These are phyloP conservation scores for Lagodon rhomboides DNA, from an alignment of 2,797 vertebrate genomes.

Conservation along the genomic window DNA sequence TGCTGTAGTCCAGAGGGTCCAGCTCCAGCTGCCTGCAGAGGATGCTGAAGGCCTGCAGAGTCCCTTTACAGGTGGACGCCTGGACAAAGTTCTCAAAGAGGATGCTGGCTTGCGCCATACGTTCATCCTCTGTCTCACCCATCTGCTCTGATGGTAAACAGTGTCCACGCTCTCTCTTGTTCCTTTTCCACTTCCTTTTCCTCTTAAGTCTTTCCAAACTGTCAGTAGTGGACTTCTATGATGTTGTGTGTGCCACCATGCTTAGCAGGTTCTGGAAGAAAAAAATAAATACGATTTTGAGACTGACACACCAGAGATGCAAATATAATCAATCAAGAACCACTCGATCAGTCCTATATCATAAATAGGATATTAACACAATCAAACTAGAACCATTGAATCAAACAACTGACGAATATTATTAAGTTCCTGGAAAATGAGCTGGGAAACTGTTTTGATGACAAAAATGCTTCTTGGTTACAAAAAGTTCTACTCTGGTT, in stretches of 20 bases:
- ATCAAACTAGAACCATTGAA: not conserved
- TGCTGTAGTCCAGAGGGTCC: slow-evolving; percentile 90
- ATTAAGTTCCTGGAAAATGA: not conserved
- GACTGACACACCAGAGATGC: not conserved
- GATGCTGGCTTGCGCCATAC: slow-evolving; percentile 89
- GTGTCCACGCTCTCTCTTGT: not conserved
- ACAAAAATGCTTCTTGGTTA: too few species aligned
- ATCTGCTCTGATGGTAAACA: slow-evolving; percentile 76
- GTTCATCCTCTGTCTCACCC: slow-evolving; percentile 93
- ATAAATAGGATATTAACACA: too few species aligned
- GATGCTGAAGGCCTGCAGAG: slow-evolving; percentile 96
- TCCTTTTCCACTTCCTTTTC: not conserved
- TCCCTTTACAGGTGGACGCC: slow-evolving; percentile 95
- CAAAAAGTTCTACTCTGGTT: too few species aligned
- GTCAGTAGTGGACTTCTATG: slow-evolving; percentile 27
- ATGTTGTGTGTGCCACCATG: slow-evolving; percentile 51
- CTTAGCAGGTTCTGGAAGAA: slow-evolving; percentile 67
- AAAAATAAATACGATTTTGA: not conserved
- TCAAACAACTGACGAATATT: not conserved
- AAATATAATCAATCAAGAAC: not conserved
- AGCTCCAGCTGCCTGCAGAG: slow-evolving; percentile 94
- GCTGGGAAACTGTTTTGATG: too few species aligned
- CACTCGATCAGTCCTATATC: not conserved
- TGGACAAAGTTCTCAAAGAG: slow-evolving; percentile 98
- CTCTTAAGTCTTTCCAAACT: slow-evolving; percentile 26